Conservation (phyloP, 1,140 invertebrate genomes). For the Aphis gossypii region DNA sequence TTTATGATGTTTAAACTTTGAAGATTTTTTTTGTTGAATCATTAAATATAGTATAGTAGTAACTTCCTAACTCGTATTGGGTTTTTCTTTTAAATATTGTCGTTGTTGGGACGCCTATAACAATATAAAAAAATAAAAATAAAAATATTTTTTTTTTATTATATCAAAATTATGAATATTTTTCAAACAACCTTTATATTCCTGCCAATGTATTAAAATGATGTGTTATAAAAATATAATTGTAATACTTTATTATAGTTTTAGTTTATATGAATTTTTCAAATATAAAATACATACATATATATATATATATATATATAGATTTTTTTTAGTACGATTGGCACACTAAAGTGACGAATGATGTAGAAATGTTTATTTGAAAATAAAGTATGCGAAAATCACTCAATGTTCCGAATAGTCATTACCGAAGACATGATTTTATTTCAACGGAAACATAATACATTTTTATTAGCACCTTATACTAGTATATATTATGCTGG, state of each 20-base stretch:
- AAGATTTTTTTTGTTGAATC: no score
- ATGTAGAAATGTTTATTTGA: not conserved
- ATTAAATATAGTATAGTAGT: no score
- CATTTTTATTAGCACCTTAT: not conserved
- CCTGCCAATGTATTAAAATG: not conserved
- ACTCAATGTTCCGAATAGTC: not conserved
- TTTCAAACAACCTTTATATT: not conserved
- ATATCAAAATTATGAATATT: not conserved
- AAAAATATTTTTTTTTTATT: no score
- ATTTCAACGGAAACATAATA: not conserved
- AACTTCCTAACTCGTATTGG: no score
- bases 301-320: no score
- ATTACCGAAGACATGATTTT: not conserved
- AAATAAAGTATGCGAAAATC: not conserved
- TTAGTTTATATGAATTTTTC: not conserved
- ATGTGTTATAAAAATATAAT: not conserved
- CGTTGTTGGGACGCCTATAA: no score
- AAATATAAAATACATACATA: not conserved
- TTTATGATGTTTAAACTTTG: no score
- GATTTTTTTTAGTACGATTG: not conserved
- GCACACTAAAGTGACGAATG: not conserved
- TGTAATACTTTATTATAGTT: not conserved
- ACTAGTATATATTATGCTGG: not conserved
- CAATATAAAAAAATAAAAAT: no score
- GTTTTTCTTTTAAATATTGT: no score